These are phyloP conservation scores for Gorsachius goisagi DNA, from an alignment of 2,113 vertebrate genomes.

Conservation along the genomic window DNA sequence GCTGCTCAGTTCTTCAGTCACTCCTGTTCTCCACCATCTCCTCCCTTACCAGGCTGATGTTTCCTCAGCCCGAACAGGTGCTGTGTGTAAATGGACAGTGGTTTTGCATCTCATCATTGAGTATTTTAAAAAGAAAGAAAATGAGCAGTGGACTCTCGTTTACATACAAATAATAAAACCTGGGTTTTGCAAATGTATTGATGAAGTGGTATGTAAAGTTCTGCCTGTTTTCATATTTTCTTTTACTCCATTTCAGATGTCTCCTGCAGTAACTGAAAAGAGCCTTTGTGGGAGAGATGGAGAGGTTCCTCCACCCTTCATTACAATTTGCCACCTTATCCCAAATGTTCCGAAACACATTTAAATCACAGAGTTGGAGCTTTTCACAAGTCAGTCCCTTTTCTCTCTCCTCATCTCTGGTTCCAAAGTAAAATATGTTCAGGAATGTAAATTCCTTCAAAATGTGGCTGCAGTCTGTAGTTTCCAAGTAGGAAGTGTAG, in stretches of 20 bases:
- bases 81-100: background rate
- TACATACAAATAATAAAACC: background rate
- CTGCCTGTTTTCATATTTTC: background rate
- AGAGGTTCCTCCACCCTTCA: background rate
- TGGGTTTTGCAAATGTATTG: background rate
- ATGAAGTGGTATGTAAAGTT: background rate
- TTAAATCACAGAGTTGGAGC: background rate
- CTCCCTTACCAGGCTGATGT: background rate
- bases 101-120: accelerated
- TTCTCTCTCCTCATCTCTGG: background rate
- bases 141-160: background rate
- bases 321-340: background rate
- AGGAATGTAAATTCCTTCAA: conserved; percentile 13
- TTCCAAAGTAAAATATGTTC: background rate
- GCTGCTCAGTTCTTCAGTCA: background rate
- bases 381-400: background rate
- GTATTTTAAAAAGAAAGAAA: background rate
- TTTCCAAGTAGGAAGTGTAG: conserved; percentile 5
- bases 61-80: background rate
- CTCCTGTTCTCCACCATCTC: background rate
- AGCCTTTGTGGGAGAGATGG: background rate
- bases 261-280: background rate
- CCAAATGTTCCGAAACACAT: background rate
- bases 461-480: background rate
- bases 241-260: background rate